Percentiles rank a stretch among this genome's conserved stretches.
Conservation (phyloP, 2,113 vertebrate genomes). For the Cinclus cinclus region DNA sequence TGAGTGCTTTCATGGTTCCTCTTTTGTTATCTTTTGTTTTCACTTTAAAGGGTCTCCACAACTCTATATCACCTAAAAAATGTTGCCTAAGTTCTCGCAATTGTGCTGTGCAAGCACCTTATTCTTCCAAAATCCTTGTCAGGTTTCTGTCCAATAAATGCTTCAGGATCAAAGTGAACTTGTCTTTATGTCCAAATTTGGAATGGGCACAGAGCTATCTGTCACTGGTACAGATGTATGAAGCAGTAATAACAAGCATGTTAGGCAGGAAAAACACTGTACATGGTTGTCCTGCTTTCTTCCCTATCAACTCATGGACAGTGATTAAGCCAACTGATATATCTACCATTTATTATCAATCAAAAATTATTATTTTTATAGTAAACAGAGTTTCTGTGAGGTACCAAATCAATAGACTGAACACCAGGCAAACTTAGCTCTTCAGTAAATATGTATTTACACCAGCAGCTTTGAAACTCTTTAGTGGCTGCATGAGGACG, state of each 20-base stretch:
- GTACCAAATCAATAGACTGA: background rate
- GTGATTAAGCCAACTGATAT: background rate
- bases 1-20: background rate
- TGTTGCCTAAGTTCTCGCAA: background rate
- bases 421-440: background rate
- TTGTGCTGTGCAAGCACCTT: background rate
- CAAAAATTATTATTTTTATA: background rate
- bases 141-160: background rate
- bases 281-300: rapidly evolving
- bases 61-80: background rate
- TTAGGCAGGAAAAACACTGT: background rate
- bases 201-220: background rate
- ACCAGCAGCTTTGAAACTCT: background rate
- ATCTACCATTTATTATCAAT: background rate
- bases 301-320: background rate
- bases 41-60: background rate
- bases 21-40: background rate
- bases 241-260: background rate
- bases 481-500: background rate
- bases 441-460: background rate
- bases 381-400: background rate
- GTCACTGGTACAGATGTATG: background rate
- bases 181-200: background rate
- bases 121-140: background rate
- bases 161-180: background rate